These are phyloP conservation scores for Calycopis cecrops DNA, from an alignment of 1,140 invertebrate species.

Conservation along the genomic window DNA sequence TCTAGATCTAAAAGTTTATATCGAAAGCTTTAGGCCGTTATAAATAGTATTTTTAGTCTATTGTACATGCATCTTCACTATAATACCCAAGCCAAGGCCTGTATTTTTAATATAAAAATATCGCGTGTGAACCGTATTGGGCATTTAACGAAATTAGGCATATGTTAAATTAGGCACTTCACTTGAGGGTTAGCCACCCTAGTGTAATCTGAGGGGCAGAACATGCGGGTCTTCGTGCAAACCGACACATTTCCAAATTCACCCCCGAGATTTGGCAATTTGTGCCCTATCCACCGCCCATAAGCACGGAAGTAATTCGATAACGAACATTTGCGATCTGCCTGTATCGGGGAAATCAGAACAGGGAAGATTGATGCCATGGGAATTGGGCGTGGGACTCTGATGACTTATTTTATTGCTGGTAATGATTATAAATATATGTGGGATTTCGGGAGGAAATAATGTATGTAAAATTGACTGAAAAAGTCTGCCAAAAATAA, in stretches of 20 bases:
- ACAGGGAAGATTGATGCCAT: constrained; percentile 60
- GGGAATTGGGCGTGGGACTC: constrained; percentile 46
- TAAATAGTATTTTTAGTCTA: too few species aligned
- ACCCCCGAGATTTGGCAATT: constrained; percentile 13
- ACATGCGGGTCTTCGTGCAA: constrained; percentile 49
- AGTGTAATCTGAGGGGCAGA: constrained; percentile 34
- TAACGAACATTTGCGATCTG: constrained; percentile 42
- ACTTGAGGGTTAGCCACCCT: constrained; percentile 41
- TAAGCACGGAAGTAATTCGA: constrained; percentile 21
- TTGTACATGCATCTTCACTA: too few species aligned
- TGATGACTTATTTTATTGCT: constrained; percentile 23
- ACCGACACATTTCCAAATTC: constrained; percentile 37
- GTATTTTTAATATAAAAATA: not conserved
- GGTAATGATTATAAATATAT: not conserved
- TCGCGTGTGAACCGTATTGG: constrained; percentile 16
- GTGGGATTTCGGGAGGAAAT: too few species aligned
- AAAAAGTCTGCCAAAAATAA: too few species aligned
- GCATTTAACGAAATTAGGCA: constrained; percentile 42
- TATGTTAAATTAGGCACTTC: constrained; percentile 36
- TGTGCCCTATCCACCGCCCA: constrained; percentile 13
- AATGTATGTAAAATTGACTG: too few species aligned
- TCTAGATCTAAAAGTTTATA: too few species aligned
- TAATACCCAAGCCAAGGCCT: too few species aligned
- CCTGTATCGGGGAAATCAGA: constrained; percentile 57
- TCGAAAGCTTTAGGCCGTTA: too few species aligned